Percentiles rank a stretch among this genome's conserved stretches.
Conservation (phyloP, 2,797 vertebrate genomes). For the Phalloptychus januarius region DNA sequence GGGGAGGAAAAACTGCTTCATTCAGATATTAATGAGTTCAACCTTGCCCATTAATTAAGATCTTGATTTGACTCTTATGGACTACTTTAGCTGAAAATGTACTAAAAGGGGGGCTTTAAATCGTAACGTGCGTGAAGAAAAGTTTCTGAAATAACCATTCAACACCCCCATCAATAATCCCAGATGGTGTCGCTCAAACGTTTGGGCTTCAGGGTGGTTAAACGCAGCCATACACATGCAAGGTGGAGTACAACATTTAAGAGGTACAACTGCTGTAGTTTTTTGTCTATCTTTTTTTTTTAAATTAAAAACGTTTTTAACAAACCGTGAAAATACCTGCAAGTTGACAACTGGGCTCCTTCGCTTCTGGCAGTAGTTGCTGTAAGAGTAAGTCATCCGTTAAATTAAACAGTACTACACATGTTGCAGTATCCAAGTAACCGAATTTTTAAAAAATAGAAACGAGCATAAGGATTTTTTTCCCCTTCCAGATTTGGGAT, state of each 20-base stretch:
- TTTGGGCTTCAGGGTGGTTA: slow-evolving; percentile 5
- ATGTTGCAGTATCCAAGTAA: slow-evolving; percentile 40
- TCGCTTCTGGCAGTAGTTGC: slow-evolving; percentile 20
- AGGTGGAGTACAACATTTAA: neutral
- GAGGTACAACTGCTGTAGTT: too few species aligned
- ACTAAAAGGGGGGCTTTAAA: fast-evolving
- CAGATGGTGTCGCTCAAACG: slow-evolving; percentile 50
- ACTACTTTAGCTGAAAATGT: neutral
- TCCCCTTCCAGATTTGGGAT: neutral
- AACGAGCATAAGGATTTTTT: neutral
- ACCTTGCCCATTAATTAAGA: fast-evolving
- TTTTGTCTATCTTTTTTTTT: neutral
- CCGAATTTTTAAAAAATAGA: too few species aligned
- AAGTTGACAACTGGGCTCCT: neutral
- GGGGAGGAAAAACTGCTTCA: neutral
- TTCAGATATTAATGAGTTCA: neutral
- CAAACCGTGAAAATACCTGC: neutral
- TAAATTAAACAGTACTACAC: slow-evolving; percentile 44
- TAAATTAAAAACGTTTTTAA: neutral
- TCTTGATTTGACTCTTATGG: fast-evolving
- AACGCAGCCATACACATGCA: neutral
- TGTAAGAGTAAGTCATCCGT: neutral
- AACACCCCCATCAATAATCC: slow-evolving; percentile 4
- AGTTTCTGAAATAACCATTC: neutral
- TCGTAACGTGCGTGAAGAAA: fast-evolving